phyloP scores from a whole-genome alignment of 2,888 invertebrate genomes.

The Zootermopsis nevadensis region DNA sequence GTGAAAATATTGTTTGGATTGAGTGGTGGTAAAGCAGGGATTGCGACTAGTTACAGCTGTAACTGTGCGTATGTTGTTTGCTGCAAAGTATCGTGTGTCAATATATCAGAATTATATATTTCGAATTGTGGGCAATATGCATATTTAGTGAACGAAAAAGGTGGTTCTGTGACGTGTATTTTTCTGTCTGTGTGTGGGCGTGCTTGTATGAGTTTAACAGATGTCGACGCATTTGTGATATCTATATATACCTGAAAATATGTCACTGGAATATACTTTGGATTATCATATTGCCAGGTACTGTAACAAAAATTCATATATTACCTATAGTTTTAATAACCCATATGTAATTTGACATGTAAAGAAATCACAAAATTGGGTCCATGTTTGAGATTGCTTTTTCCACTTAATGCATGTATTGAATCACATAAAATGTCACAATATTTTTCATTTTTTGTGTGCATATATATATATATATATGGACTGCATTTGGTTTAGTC shows the following conservation, averaged over 20 bases:
- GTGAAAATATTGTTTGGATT: constrained; percentile 20
- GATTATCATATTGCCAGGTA: constrained; percentile 47
- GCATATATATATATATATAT: constrained; percentile 13
- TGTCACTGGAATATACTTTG: constrained; percentile 42
- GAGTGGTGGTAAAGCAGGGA: constrained; percentile 29
- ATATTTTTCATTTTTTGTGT: constrained; percentile 1
- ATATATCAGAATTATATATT: neutral
- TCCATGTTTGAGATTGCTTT: constrained; percentile 44
- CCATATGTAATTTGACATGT: constrained; percentile 29
- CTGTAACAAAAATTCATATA: constrained; percentile 41
- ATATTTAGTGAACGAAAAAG: constrained; percentile 37
- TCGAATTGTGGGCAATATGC: constrained; percentile 28
- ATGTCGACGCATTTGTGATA: constrained; percentile 34
- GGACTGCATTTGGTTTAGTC: neutral
- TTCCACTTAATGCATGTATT: constrained; percentile 35
- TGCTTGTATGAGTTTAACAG: constrained; percentile 27
- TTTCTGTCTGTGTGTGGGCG: constrained; percentile 20
- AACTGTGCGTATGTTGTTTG: constrained; percentile 1
- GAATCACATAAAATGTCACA: neutral
- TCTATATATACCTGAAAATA: constrained; percentile 35
- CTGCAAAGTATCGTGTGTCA: constrained; percentile 30
- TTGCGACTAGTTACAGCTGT: neutral
- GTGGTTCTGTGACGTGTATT: constrained; percentile 20
- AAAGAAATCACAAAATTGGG: constrained; percentile 43
- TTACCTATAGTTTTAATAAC: neutral